Evolutionary conservation across 2,888 invertebrate species (phyloP).

Genomic region (Drosophila sordidula): DNA sequence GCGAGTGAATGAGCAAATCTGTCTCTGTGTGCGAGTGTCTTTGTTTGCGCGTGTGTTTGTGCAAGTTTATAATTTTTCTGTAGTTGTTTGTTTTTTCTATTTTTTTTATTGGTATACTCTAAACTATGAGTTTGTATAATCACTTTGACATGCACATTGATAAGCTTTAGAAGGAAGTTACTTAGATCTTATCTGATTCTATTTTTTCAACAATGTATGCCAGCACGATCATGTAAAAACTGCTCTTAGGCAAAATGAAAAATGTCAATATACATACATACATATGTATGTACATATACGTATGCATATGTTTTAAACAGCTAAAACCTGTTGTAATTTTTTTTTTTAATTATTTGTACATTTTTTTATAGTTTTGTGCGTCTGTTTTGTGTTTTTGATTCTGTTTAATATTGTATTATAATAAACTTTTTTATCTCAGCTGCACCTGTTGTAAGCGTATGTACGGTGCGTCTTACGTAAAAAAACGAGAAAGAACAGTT

Average conservation of each 20-base stretch:
- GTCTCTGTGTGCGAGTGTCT: constrained; percentile 7
- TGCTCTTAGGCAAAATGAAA: neutral
- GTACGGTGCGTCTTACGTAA: constrained; percentile 14
- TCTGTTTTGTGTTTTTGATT: neutral
- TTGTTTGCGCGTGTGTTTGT: constrained; percentile 25
- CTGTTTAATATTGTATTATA: neutral
- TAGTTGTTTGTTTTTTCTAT: constrained; percentile 29
- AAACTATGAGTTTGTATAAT: constrained; percentile 18
- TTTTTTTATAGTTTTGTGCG: neutral
- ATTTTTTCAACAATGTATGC: neutral
- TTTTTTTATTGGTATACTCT: constrained; percentile 28
- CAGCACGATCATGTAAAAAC: neutral
- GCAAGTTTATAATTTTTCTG: constrained; percentile 65
- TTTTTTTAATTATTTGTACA: neutral
- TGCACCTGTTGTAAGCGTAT: constrained; percentile 28
- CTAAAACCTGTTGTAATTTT: neutral
- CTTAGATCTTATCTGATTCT: constrained; percentile 41
- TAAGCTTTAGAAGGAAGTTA: constrained; percentile 26
- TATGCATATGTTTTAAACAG: neutral
- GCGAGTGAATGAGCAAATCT: constrained; percentile 14
- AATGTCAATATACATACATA: neutral
- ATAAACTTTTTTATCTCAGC: neutral
- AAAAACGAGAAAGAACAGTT: neutral
- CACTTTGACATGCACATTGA: constrained; percentile 40
- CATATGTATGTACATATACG: neutral